These are phyloP conservation scores for Tenualosa thibaudeaui DNA, from an alignment of 2,797 vertebrate genomes.

Conservation along the genomic window DNA sequence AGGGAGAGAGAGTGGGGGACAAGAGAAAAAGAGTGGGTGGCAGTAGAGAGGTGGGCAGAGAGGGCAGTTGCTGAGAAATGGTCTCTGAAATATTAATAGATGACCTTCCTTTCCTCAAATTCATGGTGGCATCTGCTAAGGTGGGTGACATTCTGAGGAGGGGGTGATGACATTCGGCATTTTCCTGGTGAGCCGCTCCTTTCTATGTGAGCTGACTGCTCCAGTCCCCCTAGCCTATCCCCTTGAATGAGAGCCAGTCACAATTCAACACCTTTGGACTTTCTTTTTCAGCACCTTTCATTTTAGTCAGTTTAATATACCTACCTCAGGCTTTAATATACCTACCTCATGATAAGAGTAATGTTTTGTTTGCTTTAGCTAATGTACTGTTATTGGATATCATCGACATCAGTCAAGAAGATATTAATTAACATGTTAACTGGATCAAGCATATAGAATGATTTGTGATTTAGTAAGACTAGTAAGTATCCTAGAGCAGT, in stretches of 20 bases:
- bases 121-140: slow-evolving; percentile 25
- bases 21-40: neutral
- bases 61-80: neutral
- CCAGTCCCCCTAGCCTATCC: slow-evolving; percentile 23
- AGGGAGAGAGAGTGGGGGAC: neutral
- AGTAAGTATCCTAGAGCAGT: neutral
- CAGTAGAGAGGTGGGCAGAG: neutral
- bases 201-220: slow-evolving; percentile 38
- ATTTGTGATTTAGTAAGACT: neutral
- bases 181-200: slow-evolving; percentile 11
- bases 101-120: slow-evolving; percentile 44
- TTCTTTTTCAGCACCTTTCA: neutral
- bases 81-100: slow-evolving; percentile 49
- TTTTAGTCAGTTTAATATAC: neutral
- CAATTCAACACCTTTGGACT: neutral
- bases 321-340: no score
- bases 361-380: neutral
- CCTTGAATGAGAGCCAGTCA: slow-evolving; percentile 24
- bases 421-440: neutral
- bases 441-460: neutral
- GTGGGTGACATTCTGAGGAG: slow-evolving; percentile 32
- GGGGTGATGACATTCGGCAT: slow-evolving; percentile 39
- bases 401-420: neutral
- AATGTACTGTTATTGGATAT: neutral
- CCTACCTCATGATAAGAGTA: neutral